A percentile compares a stretch with the other conserved stretches of the same genome.
Evolutionary conservation across 2,888 invertebrate genomes (phyloP).

Genomic region (Acanthoscelides obtectus): DNA sequence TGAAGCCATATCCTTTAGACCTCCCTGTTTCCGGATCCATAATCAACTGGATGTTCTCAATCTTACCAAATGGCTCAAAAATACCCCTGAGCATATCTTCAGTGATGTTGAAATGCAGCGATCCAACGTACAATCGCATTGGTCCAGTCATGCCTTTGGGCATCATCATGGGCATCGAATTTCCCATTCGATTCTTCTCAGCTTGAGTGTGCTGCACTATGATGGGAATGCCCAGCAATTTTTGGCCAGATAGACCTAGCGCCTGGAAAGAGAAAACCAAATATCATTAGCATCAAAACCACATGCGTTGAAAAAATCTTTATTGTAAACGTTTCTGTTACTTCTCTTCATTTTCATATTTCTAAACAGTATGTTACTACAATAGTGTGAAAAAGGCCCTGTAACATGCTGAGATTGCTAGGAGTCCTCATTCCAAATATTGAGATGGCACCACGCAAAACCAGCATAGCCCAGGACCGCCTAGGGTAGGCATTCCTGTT

Average conservation of each 20-base stretch:
- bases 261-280: slow-evolving; percentile 64
- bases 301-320: too few relatives aligned
- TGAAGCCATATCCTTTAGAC: slow-evolving; percentile 96
- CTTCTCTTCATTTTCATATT: too few relatives aligned
- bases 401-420: too few relatives aligned
- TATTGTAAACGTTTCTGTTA: too few relatives aligned
- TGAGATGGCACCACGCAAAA: too few relatives aligned
- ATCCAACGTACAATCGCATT: slow-evolving; percentile 95
- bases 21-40: slow-evolving; percentile 92
- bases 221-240: slow-evolving; percentile 91
- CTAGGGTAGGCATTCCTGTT: too few relatives aligned
- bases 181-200: slow-evolving; percentile 89
- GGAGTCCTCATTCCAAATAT: too few relatives aligned
- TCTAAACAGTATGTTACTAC: too few relatives aligned
- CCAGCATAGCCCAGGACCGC: too few relatives aligned
- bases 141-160: slow-evolving; percentile 90
- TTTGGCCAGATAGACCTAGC: slow-evolving; percentile 92
- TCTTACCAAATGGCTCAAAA: slow-evolving; percentile 98
- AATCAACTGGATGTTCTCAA: slow-evolving; percentile 91
- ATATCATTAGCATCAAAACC: too few relatives aligned
- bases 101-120: slow-evolving; percentile 96
- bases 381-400: too few relatives aligned
- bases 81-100: slow-evolving; percentile 98
- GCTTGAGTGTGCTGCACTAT: slow-evolving; percentile 98
- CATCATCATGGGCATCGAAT: slow-evolving; percentile 77